Percentiles rank a stretch among this genome's conserved stretches.
These are phyloP conservation scores for Polypterus bichir DNA, from an alignment of 2,113 vertebrate genomes.

Conservation along the genomic window DNA sequence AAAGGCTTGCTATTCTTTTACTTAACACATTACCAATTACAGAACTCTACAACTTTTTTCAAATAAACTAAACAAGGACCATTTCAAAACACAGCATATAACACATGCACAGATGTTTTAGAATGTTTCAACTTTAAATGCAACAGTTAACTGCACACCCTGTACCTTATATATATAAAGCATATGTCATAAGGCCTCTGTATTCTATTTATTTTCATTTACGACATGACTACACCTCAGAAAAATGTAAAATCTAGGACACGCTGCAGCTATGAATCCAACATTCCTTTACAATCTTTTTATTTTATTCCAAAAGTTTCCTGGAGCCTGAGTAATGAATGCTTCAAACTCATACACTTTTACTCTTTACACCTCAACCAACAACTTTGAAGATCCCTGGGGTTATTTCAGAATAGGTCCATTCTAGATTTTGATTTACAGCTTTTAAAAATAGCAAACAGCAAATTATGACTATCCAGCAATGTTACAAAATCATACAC, in stretches of 20 bases:
- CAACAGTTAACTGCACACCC: too few species aligned
- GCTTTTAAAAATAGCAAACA: constrained; percentile 10
- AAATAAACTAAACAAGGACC: too few species aligned
- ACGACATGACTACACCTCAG: constrained; percentile 2
- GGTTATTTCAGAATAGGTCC: constrained; percentile 21
- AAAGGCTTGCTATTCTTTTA: too few species aligned
- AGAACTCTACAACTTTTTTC: too few species aligned
- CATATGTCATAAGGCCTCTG: background rate
- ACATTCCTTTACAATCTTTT: background rate
- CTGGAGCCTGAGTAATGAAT: constrained; percentile 20
- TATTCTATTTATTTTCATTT: background rate
- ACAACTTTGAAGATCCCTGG: constrained; percentile 15
- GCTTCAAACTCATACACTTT: constrained; percentile 23
- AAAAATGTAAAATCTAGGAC: background rate
- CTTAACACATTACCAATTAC: too few species aligned
- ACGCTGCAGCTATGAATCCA: background rate
- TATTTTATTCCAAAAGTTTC: constrained; percentile 3
- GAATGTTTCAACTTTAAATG: too few species aligned
- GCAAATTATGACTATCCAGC: constrained; percentile 12
- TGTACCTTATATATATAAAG: constrained; percentile 12
- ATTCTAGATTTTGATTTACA: constrained; percentile 21
- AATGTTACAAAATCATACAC: too few species aligned
- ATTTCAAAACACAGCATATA: too few species aligned
- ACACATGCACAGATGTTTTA: too few species aligned
- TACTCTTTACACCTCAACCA: constrained; percentile 15